Evolutionary conservation across 2,888 invertebrate genomes (phyloP), one percentile per base, ranked within the genome.

Genomic region (Drosophila limbata): DNA sequence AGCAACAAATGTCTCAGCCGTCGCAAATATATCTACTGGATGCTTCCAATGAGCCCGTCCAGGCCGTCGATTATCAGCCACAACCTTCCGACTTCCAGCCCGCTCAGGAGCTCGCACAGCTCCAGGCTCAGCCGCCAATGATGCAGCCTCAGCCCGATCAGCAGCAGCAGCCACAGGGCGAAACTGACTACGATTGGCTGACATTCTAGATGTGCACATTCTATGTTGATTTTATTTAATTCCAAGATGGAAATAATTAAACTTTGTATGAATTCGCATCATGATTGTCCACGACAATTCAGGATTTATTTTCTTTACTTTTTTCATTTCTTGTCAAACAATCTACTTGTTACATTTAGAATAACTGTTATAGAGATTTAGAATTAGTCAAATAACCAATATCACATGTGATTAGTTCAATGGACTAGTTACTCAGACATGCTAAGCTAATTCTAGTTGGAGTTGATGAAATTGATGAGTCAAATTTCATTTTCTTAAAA

Each of bases 101-200:
- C 1, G 25, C 21, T 1, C 75, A 75, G 40, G 76, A 69, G 3
- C 68, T 60, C 0, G 47, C 72, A 25, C 76, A 69, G 21, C 35
- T 76, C 0, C 73, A 82, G 33, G 63, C 53, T n/a, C 81, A 77
- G 17, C 73, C 51, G 31, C 33, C 52, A n/a, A 33, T 47, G 15
- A 44, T 65, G 60, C 77, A 75, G 33, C 59, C 57, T 19, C 57
- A 69, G 25, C 71, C 44, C 31, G 52, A 53, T 44, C 48, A 71
- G 25, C 73, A 69, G n/a, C 66, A 73, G 10, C 45, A 78, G 19
- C 67, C 55, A 10, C 85, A 90, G 45, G 85, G 76, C 2, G 84
- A 81, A 59, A 80, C 63, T 47, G 82, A 91, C 52, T 91, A 91
- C 57, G 91, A 84, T 31, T 91, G 91, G 82, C 67, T 90, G 63